Conservation (phyloP, 2,113 vertebrate genomes). For the Arizona elegans region DNA sequence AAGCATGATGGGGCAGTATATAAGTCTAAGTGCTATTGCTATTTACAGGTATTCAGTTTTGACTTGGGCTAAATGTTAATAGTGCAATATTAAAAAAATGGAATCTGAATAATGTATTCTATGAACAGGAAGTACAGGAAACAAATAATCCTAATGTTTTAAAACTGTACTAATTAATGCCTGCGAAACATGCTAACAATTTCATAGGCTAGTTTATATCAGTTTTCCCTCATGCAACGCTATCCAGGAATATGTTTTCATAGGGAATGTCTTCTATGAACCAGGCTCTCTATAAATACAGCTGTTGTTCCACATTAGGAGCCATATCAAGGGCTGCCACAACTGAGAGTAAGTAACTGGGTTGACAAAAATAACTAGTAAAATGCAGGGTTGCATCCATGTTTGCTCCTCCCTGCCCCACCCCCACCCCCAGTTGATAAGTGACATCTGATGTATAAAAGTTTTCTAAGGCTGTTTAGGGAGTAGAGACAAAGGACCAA, state of each 20-base stretch:
- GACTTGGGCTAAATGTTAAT: conserved; percentile 18
- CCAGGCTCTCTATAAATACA: not conserved
- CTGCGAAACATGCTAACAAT: not conserved
- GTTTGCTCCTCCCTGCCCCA: too few species aligned
- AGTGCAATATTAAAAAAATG: not conserved
- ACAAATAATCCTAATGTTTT: not conserved
- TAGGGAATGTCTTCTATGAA: not conserved
- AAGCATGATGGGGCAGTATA: not conserved
- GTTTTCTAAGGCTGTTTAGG: not conserved
- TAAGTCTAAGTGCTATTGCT: not conserved
- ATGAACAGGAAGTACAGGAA: conserved; percentile 15
- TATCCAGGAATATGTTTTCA: not conserved
- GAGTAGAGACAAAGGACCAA: not conserved
- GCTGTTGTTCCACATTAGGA: not conserved
- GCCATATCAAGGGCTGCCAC: not conserved
- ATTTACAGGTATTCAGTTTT: conserved; percentile 16
- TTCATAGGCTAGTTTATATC: not conserved
- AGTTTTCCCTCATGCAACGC: not conserved
- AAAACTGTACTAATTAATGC: conserved; percentile 7
- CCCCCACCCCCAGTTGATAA: not conserved
- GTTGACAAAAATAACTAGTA: not conserved
- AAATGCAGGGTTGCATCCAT: not conserved
- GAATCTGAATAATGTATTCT: conserved; percentile 8
- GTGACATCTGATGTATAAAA: not conserved
- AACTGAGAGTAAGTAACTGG: not conserved